These are phyloP conservation scores for Cavia porcellus DNA, from an alignment of 2,113 vertebrate species.

Conservation along the genomic window DNA sequence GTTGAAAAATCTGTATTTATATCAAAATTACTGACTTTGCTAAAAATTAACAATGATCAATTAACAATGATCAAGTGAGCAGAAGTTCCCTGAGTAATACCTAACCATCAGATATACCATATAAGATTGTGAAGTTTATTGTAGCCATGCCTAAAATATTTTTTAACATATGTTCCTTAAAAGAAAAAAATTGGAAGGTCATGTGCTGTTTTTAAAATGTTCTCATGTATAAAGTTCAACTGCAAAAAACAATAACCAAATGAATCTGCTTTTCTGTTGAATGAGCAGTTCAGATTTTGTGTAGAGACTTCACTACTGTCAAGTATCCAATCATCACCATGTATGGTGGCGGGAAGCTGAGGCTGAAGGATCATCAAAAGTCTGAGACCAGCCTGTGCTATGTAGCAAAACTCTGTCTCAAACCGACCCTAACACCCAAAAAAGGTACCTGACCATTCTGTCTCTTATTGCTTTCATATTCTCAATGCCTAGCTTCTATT, in stretches of 20 bases:
- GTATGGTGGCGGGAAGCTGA: neutral
- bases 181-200: neutral
- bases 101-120: neutral
- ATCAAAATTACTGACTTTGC: neutral
- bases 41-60: constrained; percentile 5
- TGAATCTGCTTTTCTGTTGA: neutral
- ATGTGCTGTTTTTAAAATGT: neutral
- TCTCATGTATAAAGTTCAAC: neutral
- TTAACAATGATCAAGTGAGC: neutral
- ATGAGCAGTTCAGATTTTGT: neutral
- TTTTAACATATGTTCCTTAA: neutral
- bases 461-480: neutral
- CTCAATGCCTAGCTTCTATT: neutral
- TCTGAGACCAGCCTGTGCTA: neutral
- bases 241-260: neutral
- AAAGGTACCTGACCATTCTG: neutral
- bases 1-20: neutral
- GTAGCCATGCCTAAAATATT: neutral
- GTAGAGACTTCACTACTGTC: neutral
- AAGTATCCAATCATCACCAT: neutral
- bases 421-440: neutral
- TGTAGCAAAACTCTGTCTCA: neutral
- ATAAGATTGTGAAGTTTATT: neutral
- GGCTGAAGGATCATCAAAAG: neutral
- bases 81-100: neutral